A percentile compares a stretch with the other conserved stretches of the same genome.
phyloP scores from a whole-genome alignment of 2,888 invertebrate species.

The Ferdinandea cuprea region DNA sequence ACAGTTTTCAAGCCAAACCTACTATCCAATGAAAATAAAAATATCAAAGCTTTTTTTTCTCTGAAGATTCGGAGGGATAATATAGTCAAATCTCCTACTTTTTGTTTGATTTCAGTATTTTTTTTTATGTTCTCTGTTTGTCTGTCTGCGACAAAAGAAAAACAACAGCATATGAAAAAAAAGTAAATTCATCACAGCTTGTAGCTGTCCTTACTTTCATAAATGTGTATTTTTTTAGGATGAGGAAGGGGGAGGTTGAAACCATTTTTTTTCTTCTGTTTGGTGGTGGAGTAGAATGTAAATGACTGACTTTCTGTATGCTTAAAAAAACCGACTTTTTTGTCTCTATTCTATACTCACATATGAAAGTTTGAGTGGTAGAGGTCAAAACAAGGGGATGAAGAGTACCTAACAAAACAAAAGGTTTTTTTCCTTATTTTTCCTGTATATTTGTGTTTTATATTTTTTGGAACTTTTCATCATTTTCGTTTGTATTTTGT shows the following conservation, averaged over 20 bases:
- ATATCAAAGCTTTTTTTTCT: not conserved
- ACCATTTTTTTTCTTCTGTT: not conserved
- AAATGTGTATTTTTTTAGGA: conserved; percentile 16
- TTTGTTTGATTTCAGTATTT: conserved; percentile 21
- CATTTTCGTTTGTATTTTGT: conserved; percentile 46
- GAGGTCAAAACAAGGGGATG: conserved; percentile 15
- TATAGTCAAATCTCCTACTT: conserved; percentile 13
- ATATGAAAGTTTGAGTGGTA: conserved; percentile 26
- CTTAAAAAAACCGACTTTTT: conserved; percentile 25
- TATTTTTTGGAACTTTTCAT: conserved; percentile 35
- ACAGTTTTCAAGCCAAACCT: no score
- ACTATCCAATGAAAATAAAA: not conserved
- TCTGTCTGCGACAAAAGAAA: conserved; percentile 13
- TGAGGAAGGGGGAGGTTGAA: no score
- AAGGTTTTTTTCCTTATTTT: not conserved
- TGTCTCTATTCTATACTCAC: not conserved
- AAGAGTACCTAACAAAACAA: conserved; percentile 13
- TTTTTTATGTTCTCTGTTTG: conserved; percentile 1
- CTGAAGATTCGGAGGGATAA: conserved; percentile 8
- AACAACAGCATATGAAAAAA: conserved; percentile 21
- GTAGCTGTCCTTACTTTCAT: conserved; percentile 43
- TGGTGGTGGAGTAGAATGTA: conserved; percentile 30
- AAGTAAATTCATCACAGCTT: conserved; percentile 48
- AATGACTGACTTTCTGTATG: conserved; percentile 48
- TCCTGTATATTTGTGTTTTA: not conserved